Percentiles rank a stretch among this genome's conserved stretches.
phyloP scores from a whole-genome alignment of 2,797 vertebrate genomes.

The Pelodytes ibericus region DNA sequence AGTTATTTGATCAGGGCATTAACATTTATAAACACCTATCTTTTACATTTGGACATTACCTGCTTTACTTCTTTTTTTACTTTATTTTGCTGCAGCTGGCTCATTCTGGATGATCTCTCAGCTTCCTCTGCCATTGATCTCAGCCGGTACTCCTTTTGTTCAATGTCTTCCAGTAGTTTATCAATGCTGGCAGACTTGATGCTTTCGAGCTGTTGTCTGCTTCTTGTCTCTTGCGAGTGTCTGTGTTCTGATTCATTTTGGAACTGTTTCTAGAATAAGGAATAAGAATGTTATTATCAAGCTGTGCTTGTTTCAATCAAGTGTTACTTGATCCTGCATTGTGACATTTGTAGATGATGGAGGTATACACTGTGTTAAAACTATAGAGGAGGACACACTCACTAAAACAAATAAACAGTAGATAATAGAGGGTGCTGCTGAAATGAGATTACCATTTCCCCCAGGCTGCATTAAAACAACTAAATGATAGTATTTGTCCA shows the following conservation, averaged over 20 bases:
- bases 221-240: slow-evolving; percentile 64
- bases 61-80: slow-evolving; percentile 69
- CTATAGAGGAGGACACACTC: too few species aligned
- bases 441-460: too few species aligned
- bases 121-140: slow-evolving; percentile 66
- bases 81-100: slow-evolving; percentile 64
- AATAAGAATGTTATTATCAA: neutral
- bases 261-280: slow-evolving; percentile 66
- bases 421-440: too few species aligned
- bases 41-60: slow-evolving; percentile 56
- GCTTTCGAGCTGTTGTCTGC: slow-evolving; percentile 66
- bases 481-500: too few species aligned
- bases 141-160: slow-evolving; percentile 66
- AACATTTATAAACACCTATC: too few species aligned
- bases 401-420: too few species aligned
- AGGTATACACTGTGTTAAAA: too few species aligned
- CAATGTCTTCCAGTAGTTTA: slow-evolving; percentile 67
- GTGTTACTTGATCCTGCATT: too few species aligned
- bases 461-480: too few species aligned
- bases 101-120: slow-evolving; percentile 64
- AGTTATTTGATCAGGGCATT: too few species aligned
- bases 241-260: slow-evolving; percentile 67
- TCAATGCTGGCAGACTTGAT: slow-evolving; percentile 66
- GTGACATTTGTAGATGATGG: too few species aligned
- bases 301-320: too few species aligned